phyloP scores from a whole-genome alignment of 2,888 invertebrate species.

The Teinopalpus imperialis region DNA sequence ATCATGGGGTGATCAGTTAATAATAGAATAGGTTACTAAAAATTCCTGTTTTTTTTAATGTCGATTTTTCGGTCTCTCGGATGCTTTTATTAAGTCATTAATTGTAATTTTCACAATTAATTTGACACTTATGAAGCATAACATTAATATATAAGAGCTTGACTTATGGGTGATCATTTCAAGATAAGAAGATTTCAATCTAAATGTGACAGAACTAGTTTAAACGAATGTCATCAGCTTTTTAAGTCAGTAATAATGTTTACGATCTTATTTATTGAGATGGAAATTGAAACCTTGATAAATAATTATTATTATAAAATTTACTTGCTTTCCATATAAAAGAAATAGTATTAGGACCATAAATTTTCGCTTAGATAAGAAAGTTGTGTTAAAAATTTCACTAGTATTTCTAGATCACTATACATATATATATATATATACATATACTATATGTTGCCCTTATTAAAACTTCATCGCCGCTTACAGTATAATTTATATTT shows the following conservation, averaged over 20 bases:
- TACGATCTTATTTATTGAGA: not conserved
- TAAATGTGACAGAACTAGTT: slow-evolving; percentile 24
- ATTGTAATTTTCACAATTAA: slow-evolving; percentile 22
- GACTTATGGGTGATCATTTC: slow-evolving; percentile 15
- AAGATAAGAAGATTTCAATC: slow-evolving; percentile 24
- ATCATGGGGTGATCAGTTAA: no score
- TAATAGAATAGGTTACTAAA: not conserved
- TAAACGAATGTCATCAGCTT: slow-evolving; percentile 17
- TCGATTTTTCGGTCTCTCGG: slow-evolving; percentile 1
- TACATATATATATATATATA: no score
- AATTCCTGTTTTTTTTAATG: no score
- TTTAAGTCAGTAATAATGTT: slow-evolving; percentile 9
- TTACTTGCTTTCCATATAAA: no score
- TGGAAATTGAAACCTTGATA: not conserved
- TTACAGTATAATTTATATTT: no score
- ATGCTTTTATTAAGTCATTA: slow-evolving; percentile 18
- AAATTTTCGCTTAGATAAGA: no score
- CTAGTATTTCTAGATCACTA: no score
- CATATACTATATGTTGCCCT: no score
- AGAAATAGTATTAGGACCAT: no score
- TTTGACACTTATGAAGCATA: slow-evolving; percentile 16
- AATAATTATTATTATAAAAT: no score
- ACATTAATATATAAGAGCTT: slow-evolving; percentile 23
- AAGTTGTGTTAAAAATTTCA: no score
- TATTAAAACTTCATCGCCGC: no score